Percentiles rank a stretch among this genome's conserved stretches.
Evolutionary conservation across 2,888 invertebrate genomes (phyloP).

Genomic region (Synergus japonicus): DNA sequence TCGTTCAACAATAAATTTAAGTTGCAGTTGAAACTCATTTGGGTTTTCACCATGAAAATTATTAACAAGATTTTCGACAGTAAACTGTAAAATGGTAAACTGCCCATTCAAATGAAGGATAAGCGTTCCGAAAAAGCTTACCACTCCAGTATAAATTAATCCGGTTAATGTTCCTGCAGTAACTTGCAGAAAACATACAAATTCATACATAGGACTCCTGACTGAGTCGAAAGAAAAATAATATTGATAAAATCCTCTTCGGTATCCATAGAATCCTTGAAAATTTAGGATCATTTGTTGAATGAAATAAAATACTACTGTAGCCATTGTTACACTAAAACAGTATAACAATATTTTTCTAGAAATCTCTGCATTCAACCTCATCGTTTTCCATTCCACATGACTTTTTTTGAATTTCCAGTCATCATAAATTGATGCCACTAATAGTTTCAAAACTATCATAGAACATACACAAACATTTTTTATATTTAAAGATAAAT

Average conservation of each 20-base stretch:
- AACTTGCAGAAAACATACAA: conserved; percentile 6
- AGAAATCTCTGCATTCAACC: conserved; percentile 46
- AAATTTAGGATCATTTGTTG: background rate
- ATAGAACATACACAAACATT: background rate
- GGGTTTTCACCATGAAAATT: background rate
- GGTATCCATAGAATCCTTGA: background rate
- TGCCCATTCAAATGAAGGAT: conserved; percentile 50
- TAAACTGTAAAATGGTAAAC: conserved; percentile 44
- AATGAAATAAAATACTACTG: background rate
- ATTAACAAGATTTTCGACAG: conserved; percentile 40
- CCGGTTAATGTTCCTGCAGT: conserved; percentile 1
- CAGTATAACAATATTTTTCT: conserved; percentile 40
- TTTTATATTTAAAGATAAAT: no score
- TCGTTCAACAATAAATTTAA: conserved; percentile 48
- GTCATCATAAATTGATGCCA: conserved; percentile 45
- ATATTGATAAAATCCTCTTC: background rate
- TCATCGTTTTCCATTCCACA: conserved; percentile 32
- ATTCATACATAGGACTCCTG: background rate
- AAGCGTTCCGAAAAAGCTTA: conserved; percentile 48
- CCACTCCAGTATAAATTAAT: conserved; percentile 44
- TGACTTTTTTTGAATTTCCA: conserved; percentile 41
- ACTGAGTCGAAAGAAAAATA: background rate
- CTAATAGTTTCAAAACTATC: conserved; percentile 44
- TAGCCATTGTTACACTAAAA: background rate
- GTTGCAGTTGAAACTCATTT: conserved; percentile 13